Percentiles rank a stretch among this genome's conserved stretches.
Conservation (phyloP, 2,888 invertebrate species). For the Phyto melanocephala region DNA sequence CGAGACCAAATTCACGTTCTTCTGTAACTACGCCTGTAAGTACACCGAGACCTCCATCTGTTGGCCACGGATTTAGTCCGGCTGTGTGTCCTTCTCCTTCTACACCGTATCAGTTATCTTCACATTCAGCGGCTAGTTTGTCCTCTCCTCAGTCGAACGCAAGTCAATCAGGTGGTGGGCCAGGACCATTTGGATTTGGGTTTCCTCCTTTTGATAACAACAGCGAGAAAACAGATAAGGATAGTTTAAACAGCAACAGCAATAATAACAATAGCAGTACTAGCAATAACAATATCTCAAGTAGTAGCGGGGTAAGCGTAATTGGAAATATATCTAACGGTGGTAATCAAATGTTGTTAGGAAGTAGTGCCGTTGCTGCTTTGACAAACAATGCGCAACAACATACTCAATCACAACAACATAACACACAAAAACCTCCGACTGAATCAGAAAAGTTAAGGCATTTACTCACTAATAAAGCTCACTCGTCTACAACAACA, state of each 20-base stretch:
- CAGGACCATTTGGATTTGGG: constrained; percentile 67
- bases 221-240: constrained; percentile 73
- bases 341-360: constrained; percentile 78
- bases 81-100: constrained; percentile 80
- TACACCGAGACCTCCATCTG: constrained; percentile 83
- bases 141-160: constrained; percentile 80
- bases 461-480: constrained; percentile 79
- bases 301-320: constrained; percentile 55
- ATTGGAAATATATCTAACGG: constrained; percentile 70
- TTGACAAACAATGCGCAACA: constrained; percentile 74
- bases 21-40: constrained; percentile 82
- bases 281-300: constrained; percentile 67
- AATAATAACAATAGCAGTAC: constrained; percentile 66
- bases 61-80: constrained; percentile 80
- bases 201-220: constrained; percentile 71
- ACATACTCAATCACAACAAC: constrained; percentile 70
- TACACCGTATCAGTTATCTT: constrained; percentile 79
- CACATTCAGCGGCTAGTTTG: constrained; percentile 77
- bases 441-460: constrained; percentile 80
- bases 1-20: constrained; percentile 83
- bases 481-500: constrained; percentile 70
- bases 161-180: constrained; percentile 70
- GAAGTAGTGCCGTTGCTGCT: constrained; percentile 63
- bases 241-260: constrained; percentile 67
- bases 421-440: constrained; percentile 69